These are phyloP conservation scores for Ceratitis capitata DNA, from an alignment of 1,140 invertebrate species.

Conservation along the genomic window DNA sequence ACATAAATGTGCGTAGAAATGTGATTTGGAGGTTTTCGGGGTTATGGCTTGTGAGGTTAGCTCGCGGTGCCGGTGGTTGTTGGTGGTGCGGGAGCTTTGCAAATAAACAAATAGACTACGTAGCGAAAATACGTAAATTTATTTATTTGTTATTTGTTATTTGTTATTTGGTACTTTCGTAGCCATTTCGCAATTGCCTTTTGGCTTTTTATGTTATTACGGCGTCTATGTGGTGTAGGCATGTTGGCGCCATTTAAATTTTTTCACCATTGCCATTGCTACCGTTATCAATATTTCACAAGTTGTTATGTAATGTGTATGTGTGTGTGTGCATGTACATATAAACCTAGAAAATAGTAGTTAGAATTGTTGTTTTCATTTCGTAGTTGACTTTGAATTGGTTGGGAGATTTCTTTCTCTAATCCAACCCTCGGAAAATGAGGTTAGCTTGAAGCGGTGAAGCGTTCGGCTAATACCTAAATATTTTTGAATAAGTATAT, in stretches of 20 bases:
- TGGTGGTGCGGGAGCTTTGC: background rate
- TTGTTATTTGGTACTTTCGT: conserved; percentile 31
- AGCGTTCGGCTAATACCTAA: no score
- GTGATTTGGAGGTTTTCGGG: background rate
- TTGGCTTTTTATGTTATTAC: conserved; percentile 24
- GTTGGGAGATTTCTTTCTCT: background rate
- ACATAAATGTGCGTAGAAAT: background rate
- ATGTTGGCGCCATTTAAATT: conserved; percentile 31
- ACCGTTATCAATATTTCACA: conserved; percentile 15
- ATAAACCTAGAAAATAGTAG: background rate
- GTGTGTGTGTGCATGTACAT: no score
- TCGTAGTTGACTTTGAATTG: background rate
- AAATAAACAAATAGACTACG: conserved; percentile 27
- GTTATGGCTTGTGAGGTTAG: background rate
- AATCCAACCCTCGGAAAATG: background rate
- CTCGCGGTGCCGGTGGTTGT: background rate
- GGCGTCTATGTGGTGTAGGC: conserved; percentile 6
- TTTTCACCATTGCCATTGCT: background rate
- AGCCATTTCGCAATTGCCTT: conserved; percentile 37
- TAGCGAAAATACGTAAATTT: conserved; percentile 26
- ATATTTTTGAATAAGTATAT: no score
- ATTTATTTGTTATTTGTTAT: conserved; percentile 25
- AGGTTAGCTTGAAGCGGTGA: background rate
- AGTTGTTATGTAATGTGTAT: background rate
- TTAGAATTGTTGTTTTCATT: background rate